phyloP scores from a whole-genome alignment of 2,797 vertebrate species.

The Arnoldichthys spilopterus region DNA sequence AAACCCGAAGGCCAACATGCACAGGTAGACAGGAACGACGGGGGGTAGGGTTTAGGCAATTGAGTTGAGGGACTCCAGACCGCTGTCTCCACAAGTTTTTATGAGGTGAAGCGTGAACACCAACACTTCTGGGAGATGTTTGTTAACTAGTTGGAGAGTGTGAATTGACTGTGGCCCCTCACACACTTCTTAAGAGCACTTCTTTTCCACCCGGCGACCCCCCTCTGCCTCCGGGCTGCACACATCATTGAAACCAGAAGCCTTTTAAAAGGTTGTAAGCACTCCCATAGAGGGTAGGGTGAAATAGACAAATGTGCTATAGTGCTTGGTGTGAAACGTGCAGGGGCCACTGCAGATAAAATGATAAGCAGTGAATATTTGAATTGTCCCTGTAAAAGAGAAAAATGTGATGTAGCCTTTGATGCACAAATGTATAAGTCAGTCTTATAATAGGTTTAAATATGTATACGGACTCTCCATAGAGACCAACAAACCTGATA shows the following conservation, averaged over 20 bases:
- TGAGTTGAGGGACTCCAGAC: slow-evolving; percentile 44
- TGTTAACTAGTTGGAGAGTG: slow-evolving; percentile 67
- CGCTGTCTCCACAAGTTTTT: slow-evolving; percentile 61
- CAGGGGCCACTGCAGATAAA: slow-evolving; percentile 22
- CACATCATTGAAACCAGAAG: slow-evolving; percentile 61
- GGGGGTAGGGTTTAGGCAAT: slow-evolving; percentile 9
- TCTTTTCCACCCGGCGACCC: slow-evolving; percentile 60
- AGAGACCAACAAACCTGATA: neutral
- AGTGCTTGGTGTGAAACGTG: neutral
- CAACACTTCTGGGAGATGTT: slow-evolving; percentile 58
- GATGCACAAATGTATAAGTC: neutral
- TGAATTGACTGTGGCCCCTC: slow-evolving; percentile 67
- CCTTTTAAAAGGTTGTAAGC: slow-evolving; percentile 54
- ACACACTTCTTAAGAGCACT: slow-evolving; percentile 59
- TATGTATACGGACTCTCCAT: neutral
- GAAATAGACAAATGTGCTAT: slow-evolving; percentile 29
- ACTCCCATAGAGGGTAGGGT: slow-evolving; percentile 35
- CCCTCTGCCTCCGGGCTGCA: slow-evolving; percentile 54
- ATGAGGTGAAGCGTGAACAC: slow-evolving; percentile 54
- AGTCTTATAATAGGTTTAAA: neutral
- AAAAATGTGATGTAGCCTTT: neutral
- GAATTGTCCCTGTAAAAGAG: neutral
- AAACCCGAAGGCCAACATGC: slow-evolving; percentile 50
- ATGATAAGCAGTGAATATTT: slow-evolving; percentile 28
- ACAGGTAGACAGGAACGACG: slow-evolving; percentile 61